These are phyloP conservation scores for Mamestra configurata DNA, from an alignment of 1,140 invertebrate species.

Conservation along the genomic window DNA sequence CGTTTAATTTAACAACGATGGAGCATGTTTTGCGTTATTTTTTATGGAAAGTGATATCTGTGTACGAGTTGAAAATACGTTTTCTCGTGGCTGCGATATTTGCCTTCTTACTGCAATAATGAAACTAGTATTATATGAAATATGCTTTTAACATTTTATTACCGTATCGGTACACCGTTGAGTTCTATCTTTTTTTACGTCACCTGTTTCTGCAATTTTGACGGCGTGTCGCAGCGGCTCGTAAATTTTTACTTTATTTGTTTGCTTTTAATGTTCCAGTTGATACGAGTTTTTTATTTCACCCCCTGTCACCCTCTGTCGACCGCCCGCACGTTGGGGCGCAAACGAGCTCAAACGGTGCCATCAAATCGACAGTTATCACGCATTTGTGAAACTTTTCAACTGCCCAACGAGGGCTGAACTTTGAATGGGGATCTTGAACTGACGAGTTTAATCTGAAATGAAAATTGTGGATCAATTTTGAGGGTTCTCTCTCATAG, in stretches of 20 bases:
- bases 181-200: constrained; percentile 59
- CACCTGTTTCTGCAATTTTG: constrained; percentile 72
- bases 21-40: neutral
- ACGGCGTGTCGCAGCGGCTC: constrained; percentile 66
- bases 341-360: constrained; percentile 59
- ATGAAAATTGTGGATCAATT: constrained; percentile 29
- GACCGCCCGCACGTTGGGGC: constrained; percentile 57
- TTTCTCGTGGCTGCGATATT: neutral
- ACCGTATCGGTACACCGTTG: neutral
- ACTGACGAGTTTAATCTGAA: constrained; percentile 63
- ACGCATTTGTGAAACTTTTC: constrained; percentile 62
- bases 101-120: neutral
- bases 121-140: neutral
- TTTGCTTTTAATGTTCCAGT: constrained; percentile 58
- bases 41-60: neutral
- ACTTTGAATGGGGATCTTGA: constrained; percentile 60
- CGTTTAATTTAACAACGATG: constrained; percentile 18
- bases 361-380: constrained; percentile 56
- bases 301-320: constrained; percentile 34
- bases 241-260: constrained; percentile 81
- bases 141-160: neutral
- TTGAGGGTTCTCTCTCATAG: neutral
- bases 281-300: constrained; percentile 51
- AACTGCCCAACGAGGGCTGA: constrained; percentile 55
- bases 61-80: neutral